These are phyloP conservation scores for Leptobrachium ailaonicum DNA, from an alignment of 2,113 vertebrate genomes.

Conservation along the genomic window DNA sequence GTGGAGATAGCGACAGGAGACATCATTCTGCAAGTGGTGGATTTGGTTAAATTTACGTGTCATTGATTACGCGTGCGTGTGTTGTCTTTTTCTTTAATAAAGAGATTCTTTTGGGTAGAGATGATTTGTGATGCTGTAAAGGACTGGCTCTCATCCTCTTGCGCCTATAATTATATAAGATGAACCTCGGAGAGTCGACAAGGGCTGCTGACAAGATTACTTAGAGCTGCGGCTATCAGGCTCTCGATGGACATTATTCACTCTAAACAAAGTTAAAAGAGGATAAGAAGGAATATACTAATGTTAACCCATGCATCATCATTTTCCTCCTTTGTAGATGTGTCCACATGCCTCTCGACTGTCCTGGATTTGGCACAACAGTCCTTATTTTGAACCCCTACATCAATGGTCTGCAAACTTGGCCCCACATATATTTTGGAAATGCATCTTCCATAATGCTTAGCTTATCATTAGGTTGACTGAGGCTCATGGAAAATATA, in stretches of 20 bases:
- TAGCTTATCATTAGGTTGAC: no score
- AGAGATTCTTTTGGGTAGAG: not conserved
- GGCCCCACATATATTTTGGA: no score
- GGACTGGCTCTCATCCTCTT: not conserved
- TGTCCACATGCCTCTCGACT: no score
- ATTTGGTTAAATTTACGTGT: constrained; percentile 19
- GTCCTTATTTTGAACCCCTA: no score
- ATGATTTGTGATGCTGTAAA: constrained; percentile 26
- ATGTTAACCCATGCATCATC: not conserved
- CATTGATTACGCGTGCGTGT: constrained; percentile 29
- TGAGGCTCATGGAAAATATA: no score
- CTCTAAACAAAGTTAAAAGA: not conserved
- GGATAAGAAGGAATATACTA: not conserved
- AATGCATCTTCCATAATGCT: no score
- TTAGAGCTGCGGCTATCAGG: constrained; percentile 3
- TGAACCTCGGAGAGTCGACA: not conserved
- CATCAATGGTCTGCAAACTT: no score
- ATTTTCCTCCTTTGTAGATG: no score
- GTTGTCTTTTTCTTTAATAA: constrained; percentile 17
- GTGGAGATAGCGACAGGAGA: not conserved
- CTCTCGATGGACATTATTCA: not conserved
- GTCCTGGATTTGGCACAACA: no score
- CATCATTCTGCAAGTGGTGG: constrained; percentile 1
- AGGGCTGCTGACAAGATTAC: not conserved
- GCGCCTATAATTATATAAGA: constrained; percentile 27